Base-by-base conservation (phyloP, 35 echinoderm and acorn worm species). In the Anneissia japonica region DNA sequence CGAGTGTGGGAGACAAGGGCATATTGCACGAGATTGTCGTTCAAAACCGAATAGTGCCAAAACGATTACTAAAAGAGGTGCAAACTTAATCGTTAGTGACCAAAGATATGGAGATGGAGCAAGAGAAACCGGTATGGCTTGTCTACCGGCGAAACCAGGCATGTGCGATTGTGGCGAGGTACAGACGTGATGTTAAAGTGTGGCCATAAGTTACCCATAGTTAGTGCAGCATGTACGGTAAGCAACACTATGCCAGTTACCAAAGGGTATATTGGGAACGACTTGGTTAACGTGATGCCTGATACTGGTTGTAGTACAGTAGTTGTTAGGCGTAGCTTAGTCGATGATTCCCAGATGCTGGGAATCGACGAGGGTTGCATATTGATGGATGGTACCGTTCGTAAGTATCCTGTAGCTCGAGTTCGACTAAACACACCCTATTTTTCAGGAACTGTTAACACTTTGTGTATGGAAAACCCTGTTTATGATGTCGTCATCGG, bases 231-330 rank as follows among this genome's bases (percentile, higher is more conserved):
- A 81, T 80, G 77, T 55, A 51, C 55, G 11, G 11, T 29, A 39
- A 21, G 36, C 29, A 17, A 28, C 1, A 86, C 77, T 0, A 77
- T 33, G 31, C 77, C 76, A 29, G 37, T 88, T 30, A 19, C 21
- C 36, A 37, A 81, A 38, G 89, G 89, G 26, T 31, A 39, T 13
- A 72, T 91, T 39, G 33, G 32, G 72, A 37, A 76, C 39, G 35
- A 74, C 14, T 46, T 73, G 29, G 88, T 90, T 12, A 32, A 43
- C 37, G 82, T 85, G 5, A 30, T 93, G 40, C 40, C 82, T 37
- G 87, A 93, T 80, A 89, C 36, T 73, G 91, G 91, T 29, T 93
- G 87, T 80, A 43, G 43, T 75, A 77, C 38, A 35, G 86, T 93
- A 12, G 91, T 93, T 3, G 76, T 90, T 9, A 79, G 72, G 72